Percentiles rank a stretch among this genome's conserved stretches.
Evolutionary conservation across 2,888 invertebrate species (phyloP).

Genomic region (Spodoptera picta): DNA sequence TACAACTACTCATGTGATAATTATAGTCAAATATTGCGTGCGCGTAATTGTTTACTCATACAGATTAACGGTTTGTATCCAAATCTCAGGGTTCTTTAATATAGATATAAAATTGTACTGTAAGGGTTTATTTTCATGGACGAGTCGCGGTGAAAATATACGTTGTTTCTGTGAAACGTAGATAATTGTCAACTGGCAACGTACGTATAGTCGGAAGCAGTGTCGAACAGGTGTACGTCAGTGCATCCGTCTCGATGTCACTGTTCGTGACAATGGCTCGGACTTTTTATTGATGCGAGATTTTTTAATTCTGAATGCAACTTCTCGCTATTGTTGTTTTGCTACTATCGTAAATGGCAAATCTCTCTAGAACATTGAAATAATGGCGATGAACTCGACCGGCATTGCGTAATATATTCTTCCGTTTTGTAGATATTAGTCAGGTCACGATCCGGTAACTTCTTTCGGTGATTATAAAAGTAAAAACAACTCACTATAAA

Average conservation of each 20-base stretch:
- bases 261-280: conserved; percentile 44
- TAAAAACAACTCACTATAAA: conserved; percentile 18
- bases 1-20: conserved; percentile 22
- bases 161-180: conserved; percentile 15
- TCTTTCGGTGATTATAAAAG: conserved; percentile 45
- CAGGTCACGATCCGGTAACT: conserved; percentile 53
- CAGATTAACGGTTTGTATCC: background rate
- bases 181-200: background rate
- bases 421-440: conserved; percentile 44
- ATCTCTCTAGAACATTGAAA: conserved; percentile 50
- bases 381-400: conserved; percentile 53
- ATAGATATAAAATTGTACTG: background rate
- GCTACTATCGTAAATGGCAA: conserved; percentile 43
- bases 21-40: conserved; percentile 33
- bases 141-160: conserved; percentile 1
- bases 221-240: conserved; percentile 9
- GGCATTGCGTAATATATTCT: conserved; percentile 53
- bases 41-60: background rate
- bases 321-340: conserved; percentile 56
- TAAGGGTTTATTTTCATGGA: background rate
- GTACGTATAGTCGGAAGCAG: conserved; percentile 5
- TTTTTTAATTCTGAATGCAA: conserved; percentile 36
- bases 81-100: background rate
- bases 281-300: conserved; percentile 52
- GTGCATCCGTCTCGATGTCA: conserved; percentile 20